phyloP scores from a whole-genome alignment of 2,797 vertebrate species.

The Borostomias antarcticus region DNA sequence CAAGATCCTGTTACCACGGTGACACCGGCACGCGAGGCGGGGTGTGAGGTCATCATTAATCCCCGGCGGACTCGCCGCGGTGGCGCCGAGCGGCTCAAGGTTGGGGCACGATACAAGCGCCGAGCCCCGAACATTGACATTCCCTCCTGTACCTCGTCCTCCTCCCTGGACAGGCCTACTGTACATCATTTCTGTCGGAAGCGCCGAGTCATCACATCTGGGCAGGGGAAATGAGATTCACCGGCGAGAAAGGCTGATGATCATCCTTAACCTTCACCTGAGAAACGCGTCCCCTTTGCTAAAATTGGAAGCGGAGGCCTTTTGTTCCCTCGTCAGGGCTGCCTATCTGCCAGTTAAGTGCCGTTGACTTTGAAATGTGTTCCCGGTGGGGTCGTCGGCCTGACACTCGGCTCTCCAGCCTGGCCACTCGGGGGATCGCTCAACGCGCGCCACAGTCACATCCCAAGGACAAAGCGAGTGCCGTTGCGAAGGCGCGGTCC shows the following conservation, averaged over 20 bases:
- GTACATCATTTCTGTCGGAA: constrained; percentile 37
- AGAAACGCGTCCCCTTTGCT: constrained; percentile 39
- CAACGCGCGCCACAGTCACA: constrained; percentile 41
- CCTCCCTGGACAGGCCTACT: constrained; percentile 11
- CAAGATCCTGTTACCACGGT: constrained; percentile 37
- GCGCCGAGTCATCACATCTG: constrained; percentile 66
- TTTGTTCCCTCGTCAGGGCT: constrained; percentile 49
- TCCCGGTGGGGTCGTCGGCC: constrained; percentile 37
- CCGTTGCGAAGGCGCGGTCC: too few relatives aligned
- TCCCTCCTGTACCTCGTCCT: constrained; percentile 40
- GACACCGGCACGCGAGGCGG: constrained; percentile 33
- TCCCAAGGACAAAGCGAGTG: constrained; percentile 56
- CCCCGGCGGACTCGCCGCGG: constrained; percentile 8
- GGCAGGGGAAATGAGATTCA: constrained; percentile 57
- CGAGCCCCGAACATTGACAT: constrained; percentile 48
- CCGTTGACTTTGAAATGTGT: constrained; percentile 65
- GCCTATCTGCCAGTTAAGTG: constrained; percentile 56
- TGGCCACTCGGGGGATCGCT: constrained; percentile 11
- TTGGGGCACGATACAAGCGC: constrained; percentile 40
- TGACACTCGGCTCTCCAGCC: too few relatives aligned
- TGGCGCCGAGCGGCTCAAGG: neutral
- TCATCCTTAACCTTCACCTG: constrained; percentile 60
- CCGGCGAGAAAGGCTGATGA: constrained; percentile 53
- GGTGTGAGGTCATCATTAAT: constrained; percentile 49
- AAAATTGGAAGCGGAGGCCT: constrained; percentile 44